Evolutionary conservation across 2,113 vertebrate species (phyloP), one percentile per base, ranked within the genome.

Genomic region (Crocuta crocuta): DNA sequence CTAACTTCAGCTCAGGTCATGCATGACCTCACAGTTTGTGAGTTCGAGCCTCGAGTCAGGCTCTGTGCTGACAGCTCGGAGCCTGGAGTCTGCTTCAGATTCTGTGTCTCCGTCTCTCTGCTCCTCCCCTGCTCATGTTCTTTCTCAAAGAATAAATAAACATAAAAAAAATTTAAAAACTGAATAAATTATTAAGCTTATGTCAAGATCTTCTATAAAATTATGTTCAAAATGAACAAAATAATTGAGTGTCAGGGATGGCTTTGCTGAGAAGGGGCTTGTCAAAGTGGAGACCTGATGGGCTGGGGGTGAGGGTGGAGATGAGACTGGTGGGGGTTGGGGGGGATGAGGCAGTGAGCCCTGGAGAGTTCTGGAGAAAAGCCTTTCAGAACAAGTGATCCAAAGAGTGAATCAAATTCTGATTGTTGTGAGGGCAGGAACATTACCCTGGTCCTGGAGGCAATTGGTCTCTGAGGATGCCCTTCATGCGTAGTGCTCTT

Each of bases 401-500:
- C 43, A 61, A 39, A 19, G 8, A 31, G 11, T 45, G 50, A n/a
- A 19, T 81, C 53, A 2, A 4, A 45, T 17, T 45, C 61, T 0
- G 50, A 43, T 24, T 45, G 23, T 82, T 53, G n/a, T 23, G 19
- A 50, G 17, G 48, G 24, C 10, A 48, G 7, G 5, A 43, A 10
- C 3, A 7, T 83, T 79, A 21, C 7, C 24, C 65, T 35, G 8
- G 16, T 13, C 1, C 2, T 48, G 58, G 10, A 24, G 17, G 31
- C 58, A 43, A 2, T 28, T 7, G 70, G n/a, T 65, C 7, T 0
- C 23, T 9, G 24, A 8, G 0, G n/a, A 28, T 11, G 24, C n/a
- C 10, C 0, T 58, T 79, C 1, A 0, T 28, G 28, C 55, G 4
- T 3, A 23, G 61, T 0, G 1, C 10, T 2, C 68, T 92, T 43